Conservation (phyloP, 2,113 vertebrate species). For the Sceloporus undulatus region DNA sequence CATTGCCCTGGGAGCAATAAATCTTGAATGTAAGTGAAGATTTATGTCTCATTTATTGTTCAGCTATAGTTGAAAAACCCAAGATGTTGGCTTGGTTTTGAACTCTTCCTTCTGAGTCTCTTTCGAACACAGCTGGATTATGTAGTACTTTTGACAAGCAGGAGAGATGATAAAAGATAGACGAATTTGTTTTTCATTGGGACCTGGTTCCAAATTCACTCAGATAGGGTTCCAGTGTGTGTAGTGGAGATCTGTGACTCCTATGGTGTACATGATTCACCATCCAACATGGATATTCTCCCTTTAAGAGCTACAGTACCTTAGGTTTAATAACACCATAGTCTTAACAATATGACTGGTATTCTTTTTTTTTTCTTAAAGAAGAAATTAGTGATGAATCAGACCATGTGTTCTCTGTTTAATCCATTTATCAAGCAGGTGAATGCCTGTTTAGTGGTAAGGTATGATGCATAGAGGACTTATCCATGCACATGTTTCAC, state of each 20-base stretch:
- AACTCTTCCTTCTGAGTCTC: not conserved
- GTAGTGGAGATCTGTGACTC: not conserved
- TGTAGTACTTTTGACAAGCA: constrained; percentile 9
- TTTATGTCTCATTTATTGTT: constrained; percentile 5
- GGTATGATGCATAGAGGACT: no score
- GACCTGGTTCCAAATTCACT: not conserved
- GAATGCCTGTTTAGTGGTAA: no score
- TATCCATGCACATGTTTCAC: no score
- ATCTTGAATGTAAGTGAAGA: not conserved
- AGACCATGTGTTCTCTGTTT: no score
- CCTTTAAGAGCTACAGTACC: not conserved
- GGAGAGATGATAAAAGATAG: not conserved
- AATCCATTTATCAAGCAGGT: no score
- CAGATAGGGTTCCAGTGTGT: not conserved
- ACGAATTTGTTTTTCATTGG: not conserved
- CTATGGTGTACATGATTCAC: not conserved
- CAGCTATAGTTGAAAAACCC: not conserved
- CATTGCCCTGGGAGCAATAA: constrained; percentile 8
- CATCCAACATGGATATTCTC: not conserved
- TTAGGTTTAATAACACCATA: not conserved
- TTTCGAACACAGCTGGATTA: constrained; percentile 1
- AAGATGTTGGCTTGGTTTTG: not conserved
- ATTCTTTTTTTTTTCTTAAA: no score
- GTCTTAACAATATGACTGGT: no score
- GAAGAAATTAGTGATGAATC: no score